phyloP scores from a whole-genome alignment of 92 coral and sea anemone genomes.

The Zoanthus sociatus region DNA sequence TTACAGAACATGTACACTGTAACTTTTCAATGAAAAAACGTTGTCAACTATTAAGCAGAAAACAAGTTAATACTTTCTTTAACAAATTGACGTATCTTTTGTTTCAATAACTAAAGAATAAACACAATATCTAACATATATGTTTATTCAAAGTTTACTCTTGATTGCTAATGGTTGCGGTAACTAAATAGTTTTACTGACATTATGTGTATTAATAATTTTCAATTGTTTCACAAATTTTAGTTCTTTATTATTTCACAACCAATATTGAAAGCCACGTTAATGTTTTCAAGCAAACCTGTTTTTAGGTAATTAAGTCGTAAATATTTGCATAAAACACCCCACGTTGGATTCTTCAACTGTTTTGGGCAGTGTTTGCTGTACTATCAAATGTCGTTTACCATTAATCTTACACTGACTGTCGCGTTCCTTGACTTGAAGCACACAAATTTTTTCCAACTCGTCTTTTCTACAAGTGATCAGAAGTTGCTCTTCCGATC shows the following conservation, averaged over 20 bases:
- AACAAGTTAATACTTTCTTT: conserved; percentile 3
- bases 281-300: background rate
- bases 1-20: background rate
- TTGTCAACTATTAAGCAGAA: conserved; percentile 16
- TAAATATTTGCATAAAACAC: conserved; percentile 16
- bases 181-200: background rate
- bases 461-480: no score
- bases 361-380: no score
- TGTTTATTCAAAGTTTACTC: background rate
- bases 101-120: background rate
- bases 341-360: background rate
- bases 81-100: conserved; percentile 24
- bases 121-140: background rate
- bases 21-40: background rate
- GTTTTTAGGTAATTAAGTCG: background rate
- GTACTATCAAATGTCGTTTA: no score
- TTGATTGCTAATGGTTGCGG: background rate
- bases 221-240: background rate
- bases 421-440: no score
- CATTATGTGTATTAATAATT: background rate
- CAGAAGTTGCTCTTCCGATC: no score
- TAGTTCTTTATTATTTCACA: background rate
- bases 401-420: no score
- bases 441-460: no score
- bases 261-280: background rate